Evolutionary conservation across 2,113 vertebrate species (phyloP).

Genomic region (Meriones unguiculatus): DNA sequence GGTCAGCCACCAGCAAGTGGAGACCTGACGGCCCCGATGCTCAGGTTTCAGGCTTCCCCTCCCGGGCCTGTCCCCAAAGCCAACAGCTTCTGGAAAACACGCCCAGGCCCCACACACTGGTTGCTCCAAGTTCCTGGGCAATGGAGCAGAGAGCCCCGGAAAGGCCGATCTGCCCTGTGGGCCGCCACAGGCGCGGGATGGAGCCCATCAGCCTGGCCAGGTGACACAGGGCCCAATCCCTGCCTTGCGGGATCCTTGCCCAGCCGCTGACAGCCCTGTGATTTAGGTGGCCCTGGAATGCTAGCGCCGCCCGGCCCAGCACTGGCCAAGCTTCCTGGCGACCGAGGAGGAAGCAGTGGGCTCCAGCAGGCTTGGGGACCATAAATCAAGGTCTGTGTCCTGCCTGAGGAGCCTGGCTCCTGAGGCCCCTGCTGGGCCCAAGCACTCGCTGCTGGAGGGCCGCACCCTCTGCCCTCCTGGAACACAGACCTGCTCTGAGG

Average conservation of each 20-base stretch:
- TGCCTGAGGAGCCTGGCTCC: background rate
- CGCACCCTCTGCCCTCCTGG: background rate
- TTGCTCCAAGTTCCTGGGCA: slow-evolving; percentile 32
- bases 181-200: background rate
- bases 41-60: background rate
- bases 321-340: slow-evolving; percentile 49
- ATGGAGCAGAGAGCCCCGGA: slow-evolving; percentile 15
- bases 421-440: background rate
- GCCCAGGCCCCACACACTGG: background rate
- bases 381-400: slow-evolving; percentile 32
- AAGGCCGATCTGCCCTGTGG: background rate
- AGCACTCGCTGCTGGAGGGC: background rate
- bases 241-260: background rate
- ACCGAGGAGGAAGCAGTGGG: background rate
- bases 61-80: background rate
- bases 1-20: background rate
- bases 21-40: background rate
- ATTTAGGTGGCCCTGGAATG: slow-evolving; percentile 46
- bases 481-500: background rate
- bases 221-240: background rate
- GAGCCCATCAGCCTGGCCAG: background rate
- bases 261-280: background rate
- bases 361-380: background rate
- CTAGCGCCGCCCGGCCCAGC: background rate
- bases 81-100: background rate